These are phyloP conservation scores for Etheostoma perlongum DNA, from an alignment of 2,797 vertebrate species.

Conservation along the genomic window DNA sequence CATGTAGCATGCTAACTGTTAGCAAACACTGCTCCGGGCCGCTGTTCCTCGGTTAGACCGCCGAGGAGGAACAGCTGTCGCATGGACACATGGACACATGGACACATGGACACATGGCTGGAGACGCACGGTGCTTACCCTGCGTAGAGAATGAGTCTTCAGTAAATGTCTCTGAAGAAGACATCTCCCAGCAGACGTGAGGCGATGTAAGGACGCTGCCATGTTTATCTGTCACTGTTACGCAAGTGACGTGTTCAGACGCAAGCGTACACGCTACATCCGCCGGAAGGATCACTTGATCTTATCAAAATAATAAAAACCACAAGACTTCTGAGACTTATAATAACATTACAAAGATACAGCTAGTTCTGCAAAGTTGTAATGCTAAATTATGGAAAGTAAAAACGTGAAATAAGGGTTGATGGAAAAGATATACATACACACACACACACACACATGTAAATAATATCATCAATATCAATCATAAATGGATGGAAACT, in stretches of 20 bases:
- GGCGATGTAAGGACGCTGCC: slow-evolving; percentile 77
- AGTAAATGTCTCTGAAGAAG: slow-evolving; percentile 67
- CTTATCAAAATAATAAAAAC: slow-evolving; percentile 19
- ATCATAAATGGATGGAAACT: no score
- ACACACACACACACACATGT: no score
- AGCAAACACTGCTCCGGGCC: not conserved
- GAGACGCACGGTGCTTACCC: slow-evolving; percentile 61
- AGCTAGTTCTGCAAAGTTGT: not conserved
- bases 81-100: no score
- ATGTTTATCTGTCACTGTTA: slow-evolving; percentile 68
- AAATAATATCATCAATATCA: no score
- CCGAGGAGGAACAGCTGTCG: accelerated
- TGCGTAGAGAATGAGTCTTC: slow-evolving; percentile 43
- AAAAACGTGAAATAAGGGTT: not conserved
- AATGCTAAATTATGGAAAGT: no score
- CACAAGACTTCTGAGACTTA: not conserved
- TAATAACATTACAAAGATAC: not conserved
- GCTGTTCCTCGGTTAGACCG: not conserved
- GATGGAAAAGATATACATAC: not conserved
- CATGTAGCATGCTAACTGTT: not conserved
- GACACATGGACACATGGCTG: no score
- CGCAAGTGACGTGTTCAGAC: not conserved
- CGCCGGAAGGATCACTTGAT: not conserved
- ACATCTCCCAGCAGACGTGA: slow-evolving; percentile 66
- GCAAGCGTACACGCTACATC: slow-evolving; percentile 12